Base-by-base conservation (phyloP, 2,888 invertebrate genomes). In the Alentia gelatinosa region DNA sequence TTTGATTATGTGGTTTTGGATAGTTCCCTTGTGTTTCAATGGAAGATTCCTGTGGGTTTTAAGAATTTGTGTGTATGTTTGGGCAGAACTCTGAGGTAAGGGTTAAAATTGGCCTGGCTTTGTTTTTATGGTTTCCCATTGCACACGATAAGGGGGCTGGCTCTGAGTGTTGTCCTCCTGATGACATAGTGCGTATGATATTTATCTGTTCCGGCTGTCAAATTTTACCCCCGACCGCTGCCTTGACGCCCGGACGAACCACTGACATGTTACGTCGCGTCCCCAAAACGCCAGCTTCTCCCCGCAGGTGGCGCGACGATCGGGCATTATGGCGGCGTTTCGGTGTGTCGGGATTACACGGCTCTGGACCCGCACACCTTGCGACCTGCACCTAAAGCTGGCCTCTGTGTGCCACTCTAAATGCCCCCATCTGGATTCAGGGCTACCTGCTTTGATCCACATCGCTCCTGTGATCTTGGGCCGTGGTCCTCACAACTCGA, bases 161-260 rank as follows among this genome's bases (percentile, higher is more conserved):
- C 30, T n/a, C 30, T 79, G 79, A 79, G 79, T 79, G 79, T 37
- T 79, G 79, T 39, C 79, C 37, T 35, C 1, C 26, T 79, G 79
- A 79, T 79, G 79, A 79, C 79, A 79, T 26, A 26, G 79, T 26
- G 79, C 39, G 79, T 23, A 79, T 79, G 26, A 79, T 79, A 79
- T 79, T 79, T 79, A 79, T 79, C 79, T 79, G 79, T 39, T 79
- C 79, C 79, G 79, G 79, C 39, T 79, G 79, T 79, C 79, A 79
- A 79, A 79, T 39, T 79, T 79, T 37, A 39, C 37, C 37, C n/a
- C n/a, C 37, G 37, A 39, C 37, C 39, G 79, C 23, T 35, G 35
- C 35, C 23, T 79, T 35, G 79, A 79, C 19, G 35, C 37, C 23
- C 12, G 12, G 79, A 79, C 79, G 35, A 35, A 39, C 26, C 37